Evolutionary conservation across 2,888 invertebrate genomes (phyloP), one percentile per base, ranked within the genome.

Genomic region (Corythucha ciliata): DNA sequence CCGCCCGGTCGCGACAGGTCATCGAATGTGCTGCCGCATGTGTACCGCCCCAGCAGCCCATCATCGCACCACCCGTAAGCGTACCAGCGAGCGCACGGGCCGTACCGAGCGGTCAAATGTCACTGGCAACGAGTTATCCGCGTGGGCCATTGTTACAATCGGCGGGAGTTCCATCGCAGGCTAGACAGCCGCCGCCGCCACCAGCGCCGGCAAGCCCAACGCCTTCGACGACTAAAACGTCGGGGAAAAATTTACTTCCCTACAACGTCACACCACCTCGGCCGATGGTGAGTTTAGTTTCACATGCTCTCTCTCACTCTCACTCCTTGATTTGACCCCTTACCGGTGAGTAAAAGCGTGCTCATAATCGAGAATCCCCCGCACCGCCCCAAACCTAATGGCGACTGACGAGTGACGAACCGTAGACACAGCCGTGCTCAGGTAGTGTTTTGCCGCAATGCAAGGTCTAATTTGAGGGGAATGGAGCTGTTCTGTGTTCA

Each of bases 211-310:
- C 40, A 5, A 69, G 80, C 52, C 57, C 58, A 12, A 57, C 69
- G 64, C 22, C 62, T 63, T 36, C 58, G 64, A 24, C 67, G 63
- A 61, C 66, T 63, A 24, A 54, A 63, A 24, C 66, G 64, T 52
- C 57, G 48, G 75, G 73, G 14, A 79, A 88, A 66, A 84, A 82
- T 60, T 69, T 90, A 48, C 69, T 91, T 58, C 88, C 90, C 0
- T 90, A 86, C 64, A 89, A 84, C 68, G 84, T 91, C 22, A 90
- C 90, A 39, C 89, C 89, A 33, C 87, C 89, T 4, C 78, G 86
- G 55, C 86, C 86, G 22, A 78, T 83, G 62, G 72, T 72, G 65
- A 66, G 63, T 54, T n/a, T n/a, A n/a, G n/a, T n/a, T n/a, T n/a
- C n/a, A n/a, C n/a, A n/a, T n/a, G n/a, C n/a, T n/a, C n/a, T n/a